Evolutionary conservation across 2,113 vertebrate genomes (phyloP).

Genomic region (Bettongia penicillata): DNA sequence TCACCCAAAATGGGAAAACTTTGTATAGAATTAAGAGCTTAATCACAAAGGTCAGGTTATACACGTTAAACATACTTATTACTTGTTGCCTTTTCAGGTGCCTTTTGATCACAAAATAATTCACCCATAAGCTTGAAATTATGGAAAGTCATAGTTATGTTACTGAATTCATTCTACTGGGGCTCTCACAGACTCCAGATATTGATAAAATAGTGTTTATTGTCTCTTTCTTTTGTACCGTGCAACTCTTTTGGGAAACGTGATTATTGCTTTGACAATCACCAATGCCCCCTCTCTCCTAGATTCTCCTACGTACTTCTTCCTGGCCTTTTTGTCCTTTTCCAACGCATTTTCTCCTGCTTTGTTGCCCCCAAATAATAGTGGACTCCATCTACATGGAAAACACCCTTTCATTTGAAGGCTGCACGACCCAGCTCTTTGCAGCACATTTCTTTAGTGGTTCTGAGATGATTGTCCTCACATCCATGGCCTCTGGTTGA

Average conservation of each 20-base stretch:
- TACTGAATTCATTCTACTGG: no score
- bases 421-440: not conserved
- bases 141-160: no score
- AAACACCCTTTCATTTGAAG: not conserved
- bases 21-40: no score
- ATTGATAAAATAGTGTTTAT: no score
- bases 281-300: constrained; percentile 15
- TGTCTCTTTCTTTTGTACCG: no score
- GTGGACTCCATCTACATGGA: not conserved
- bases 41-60: no score
- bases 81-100: no score
- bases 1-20: no score
- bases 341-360: not conserved
- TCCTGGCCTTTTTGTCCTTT: not conserved
- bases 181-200: no score
- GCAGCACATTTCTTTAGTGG: not conserved
- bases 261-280: constrained; percentile 18
- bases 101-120: no score
- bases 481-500: not conserved
- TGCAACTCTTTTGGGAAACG: constrained; percentile 26
- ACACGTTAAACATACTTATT: no score
- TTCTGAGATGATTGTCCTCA: not conserved
- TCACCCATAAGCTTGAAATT: no score
- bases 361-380: not conserved
- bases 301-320: constrained; percentile 45